Base-by-base conservation (phyloP, 2,888 invertebrate genomes). In the Baccha elongata region DNA sequence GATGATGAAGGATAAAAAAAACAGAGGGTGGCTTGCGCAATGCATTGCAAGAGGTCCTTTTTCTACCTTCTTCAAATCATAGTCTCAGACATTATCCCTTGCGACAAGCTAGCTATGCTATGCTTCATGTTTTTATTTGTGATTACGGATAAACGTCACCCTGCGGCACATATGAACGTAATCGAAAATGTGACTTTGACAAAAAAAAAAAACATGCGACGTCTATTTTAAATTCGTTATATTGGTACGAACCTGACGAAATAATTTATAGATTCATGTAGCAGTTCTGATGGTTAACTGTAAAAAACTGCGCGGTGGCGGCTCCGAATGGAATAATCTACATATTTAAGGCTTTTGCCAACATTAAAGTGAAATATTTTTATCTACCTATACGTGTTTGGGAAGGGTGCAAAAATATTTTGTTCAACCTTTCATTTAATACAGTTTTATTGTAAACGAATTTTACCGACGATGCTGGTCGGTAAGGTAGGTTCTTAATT, bases 131-230 rank as follows among this genome's bases (percentile, higher is more conserved):
- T 4, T n/a, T 2, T 42, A 55, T 42, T 58, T 65, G 15, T 35
- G 50, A 75, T 62, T 37, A 35, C 13, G 17, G 35, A 26, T n/a
- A n/a, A 35, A 23, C 42, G n/a, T 44, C 42, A 46, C 58, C 60
- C 44, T 13, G 53, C 64, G 58, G 58, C 44, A 40, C 52, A 62
- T 37, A 17, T 53, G n/a, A n/a, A n/a, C n/a, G 26, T 67, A 58
- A 79, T 72, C 65, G 67, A 52, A 73, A 73, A 60, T 73, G 67
- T 67, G 35, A 37, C 67, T 52, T 32, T 64, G 35, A 44, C 26
- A 58, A 42, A 46, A 37, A 10, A 62, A 55, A 48, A 15, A 62
- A 11, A 5, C 3, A 50, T 17, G 35, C 23, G 53, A 10, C 19
- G 53, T 21, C n/a, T 26, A 29, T 29, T 42, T 60, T 44, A 7